Base-by-base conservation (phyloP, 2,797 vertebrate species). In the Bradypodion pumilum region DNA sequence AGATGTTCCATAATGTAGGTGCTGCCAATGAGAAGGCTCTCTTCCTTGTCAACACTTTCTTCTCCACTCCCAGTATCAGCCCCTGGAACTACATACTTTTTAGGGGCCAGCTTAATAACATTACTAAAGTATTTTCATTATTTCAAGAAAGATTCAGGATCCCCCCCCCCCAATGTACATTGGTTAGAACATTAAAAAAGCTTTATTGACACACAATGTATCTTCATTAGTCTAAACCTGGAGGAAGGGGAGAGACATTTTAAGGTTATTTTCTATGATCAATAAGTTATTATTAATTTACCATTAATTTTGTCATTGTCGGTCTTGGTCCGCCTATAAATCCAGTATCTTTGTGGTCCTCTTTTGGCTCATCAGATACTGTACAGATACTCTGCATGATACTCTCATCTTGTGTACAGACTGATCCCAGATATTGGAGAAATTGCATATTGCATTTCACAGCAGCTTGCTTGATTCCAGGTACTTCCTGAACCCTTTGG, bases 251-350 rank as follows among this genome's bases (percentile, higher is more conserved):
- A 10, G 81, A 9, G 23, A 44, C 42, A 7, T 65, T 76, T 66
- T 27, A 73, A 1, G 21, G 13, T 32, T 35, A 73, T 5, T 27
- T 68, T 66, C 90, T 85, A 23, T 1, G 85, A 46, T 4, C 69
- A 1, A 74, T n/a, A 74, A 59, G 69, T 83, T 92, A 89, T 83
- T 49, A 85, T 88, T 91, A 12, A 93, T 92, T 95, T 98, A 99
- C 98, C 96, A 97, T 97, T 82, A 99, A 96, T 89, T 99, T 99
- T 74, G 96, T 97, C 95, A 99, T 97, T 40, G 98, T 99, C 87
- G 98, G 99, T 89, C 99, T 97, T 15, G 98, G 99, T 80, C 99
- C 98, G 78, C 98, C 98, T 40, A 97, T 90, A 91, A 99, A 99
- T 46, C 92, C 87, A 87, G 88, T 86, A 44, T 97, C 94, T 27